Conservation (phyloP, 2,888 invertebrate genomes). For the Eupithecia subumbrata region DNA sequence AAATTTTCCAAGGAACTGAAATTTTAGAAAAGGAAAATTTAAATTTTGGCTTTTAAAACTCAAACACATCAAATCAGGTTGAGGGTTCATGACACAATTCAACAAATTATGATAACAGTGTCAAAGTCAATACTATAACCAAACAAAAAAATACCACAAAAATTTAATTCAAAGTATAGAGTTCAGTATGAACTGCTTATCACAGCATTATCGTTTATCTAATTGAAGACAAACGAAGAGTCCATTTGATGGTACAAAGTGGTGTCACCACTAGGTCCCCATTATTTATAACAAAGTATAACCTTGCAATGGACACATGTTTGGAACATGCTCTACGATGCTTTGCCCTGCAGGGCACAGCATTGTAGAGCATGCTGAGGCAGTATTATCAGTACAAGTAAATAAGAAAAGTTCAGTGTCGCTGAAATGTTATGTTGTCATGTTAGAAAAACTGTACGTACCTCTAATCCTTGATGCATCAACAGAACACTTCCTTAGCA, state of each 20-base stretch:
- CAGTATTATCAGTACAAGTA: not conserved
- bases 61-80: not conserved
- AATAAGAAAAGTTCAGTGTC: not conserved
- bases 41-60: not conserved
- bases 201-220: not conserved
- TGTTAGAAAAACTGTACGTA: conserved; percentile 43
- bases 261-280: not conserved
- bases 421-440: not conserved
- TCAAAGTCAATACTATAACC: not conserved
- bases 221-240: not conserved
- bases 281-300: not conserved
- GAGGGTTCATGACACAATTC: not conserved
- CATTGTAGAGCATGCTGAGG: not conserved
- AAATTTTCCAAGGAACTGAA: conserved; percentile 73
- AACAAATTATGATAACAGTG: not conserved
- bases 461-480: conserved; percentile 76
- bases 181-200: not conserved
- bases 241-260: not conserved
- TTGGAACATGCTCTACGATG: not conserved
- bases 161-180: not conserved
- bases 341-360: not conserved
- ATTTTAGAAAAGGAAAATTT: conserved; percentile 33
- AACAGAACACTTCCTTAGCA: conserved; percentile 74
- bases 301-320: not conserved
- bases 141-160: not conserved